A percentile compares a stretch with the other conserved stretches of the same genome.
phyloP scores from a whole-genome alignment of 1,140 invertebrate genomes.

The Carcinoscorpius rotundicauda region DNA sequence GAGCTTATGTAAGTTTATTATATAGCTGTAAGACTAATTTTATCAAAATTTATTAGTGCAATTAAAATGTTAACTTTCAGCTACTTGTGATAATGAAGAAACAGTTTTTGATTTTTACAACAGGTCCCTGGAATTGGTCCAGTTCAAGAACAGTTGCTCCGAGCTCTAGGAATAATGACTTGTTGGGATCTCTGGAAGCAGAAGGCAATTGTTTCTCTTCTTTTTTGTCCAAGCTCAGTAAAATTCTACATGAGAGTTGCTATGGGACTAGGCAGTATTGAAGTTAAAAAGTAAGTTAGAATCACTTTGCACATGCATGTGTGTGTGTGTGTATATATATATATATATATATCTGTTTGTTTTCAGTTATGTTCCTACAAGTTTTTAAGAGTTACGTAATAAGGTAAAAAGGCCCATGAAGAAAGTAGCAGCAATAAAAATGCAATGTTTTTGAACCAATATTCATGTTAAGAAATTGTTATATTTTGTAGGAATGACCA shows the following conservation, averaged over 20 bases:
- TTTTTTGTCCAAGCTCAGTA: conserved; percentile 38
- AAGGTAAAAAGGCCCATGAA: too few relatives aligned
- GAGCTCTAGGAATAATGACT: conserved; percentile 35
- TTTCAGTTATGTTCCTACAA: not conserved
- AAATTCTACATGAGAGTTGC: conserved; percentile 40
- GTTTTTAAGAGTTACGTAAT: too few relatives aligned
- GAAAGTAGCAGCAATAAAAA: too few relatives aligned
- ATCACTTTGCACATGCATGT: not conserved
- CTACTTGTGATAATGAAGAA: not conserved
- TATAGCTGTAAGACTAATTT: too few relatives aligned
- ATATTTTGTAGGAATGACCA: too few relatives aligned
- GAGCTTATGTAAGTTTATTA: too few relatives aligned
- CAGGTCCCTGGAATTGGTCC: conserved; percentile 39
- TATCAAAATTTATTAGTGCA: too few relatives aligned
- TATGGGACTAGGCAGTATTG: conserved; percentile 39
- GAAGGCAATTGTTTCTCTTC: conserved; percentile 36
- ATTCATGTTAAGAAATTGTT: too few relatives aligned
- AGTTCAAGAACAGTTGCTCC: conserved; percentile 41
- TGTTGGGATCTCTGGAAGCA: conserved; percentile 40
- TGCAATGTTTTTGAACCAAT: too few relatives aligned
- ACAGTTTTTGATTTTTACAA: not conserved
- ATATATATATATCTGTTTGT: not conserved
- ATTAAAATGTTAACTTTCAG: too few relatives aligned
- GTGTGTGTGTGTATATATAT: not conserved
- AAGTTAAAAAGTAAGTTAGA: conserved; percentile 29